Conservation (phyloP, 2,113 vertebrate genomes). For the Myrmophylax atrothorax region DNA sequence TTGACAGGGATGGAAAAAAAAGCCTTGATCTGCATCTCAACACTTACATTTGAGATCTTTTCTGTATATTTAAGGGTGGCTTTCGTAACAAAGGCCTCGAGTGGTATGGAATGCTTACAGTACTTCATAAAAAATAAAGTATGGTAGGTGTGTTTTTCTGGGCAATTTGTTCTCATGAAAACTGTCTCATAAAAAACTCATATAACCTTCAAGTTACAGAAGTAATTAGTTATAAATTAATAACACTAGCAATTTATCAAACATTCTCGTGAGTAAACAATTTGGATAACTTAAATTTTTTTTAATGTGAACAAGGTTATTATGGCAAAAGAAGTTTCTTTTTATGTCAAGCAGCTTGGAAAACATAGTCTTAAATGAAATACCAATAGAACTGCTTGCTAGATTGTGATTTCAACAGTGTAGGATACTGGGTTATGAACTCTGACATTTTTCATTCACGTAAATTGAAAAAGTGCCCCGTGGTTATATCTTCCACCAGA, state of each 20-base stretch:
- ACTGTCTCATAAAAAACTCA: background rate
- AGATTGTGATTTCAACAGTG: background rate
- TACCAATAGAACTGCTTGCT: background rate
- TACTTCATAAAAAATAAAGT: background rate
- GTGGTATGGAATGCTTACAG: background rate
- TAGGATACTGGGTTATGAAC: background rate
- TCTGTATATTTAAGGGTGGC: background rate
- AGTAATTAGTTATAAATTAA: background rate
- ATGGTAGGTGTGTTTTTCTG: background rate
- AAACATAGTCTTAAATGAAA: background rate
- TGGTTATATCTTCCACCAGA: background rate
- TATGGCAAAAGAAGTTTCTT: background rate
- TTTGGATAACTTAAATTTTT: background rate
- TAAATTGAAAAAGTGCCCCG: background rate
- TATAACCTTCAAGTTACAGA: background rate
- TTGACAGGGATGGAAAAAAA: background rate
- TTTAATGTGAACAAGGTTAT: background rate
- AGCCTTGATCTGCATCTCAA: background rate
- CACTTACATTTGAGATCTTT: background rate
- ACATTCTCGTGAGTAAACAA: background rate
- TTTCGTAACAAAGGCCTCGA: slow-evolving; percentile 8
- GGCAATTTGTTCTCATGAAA: background rate
- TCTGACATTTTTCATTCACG: background rate
- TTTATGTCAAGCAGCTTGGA: background rate
- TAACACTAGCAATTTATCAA: background rate